Percentiles rank a stretch among this genome's conserved stretches.
phyloP scores from a whole-genome alignment of 2,113 vertebrate genomes.

The Spheniscus mendiculus region DNA sequence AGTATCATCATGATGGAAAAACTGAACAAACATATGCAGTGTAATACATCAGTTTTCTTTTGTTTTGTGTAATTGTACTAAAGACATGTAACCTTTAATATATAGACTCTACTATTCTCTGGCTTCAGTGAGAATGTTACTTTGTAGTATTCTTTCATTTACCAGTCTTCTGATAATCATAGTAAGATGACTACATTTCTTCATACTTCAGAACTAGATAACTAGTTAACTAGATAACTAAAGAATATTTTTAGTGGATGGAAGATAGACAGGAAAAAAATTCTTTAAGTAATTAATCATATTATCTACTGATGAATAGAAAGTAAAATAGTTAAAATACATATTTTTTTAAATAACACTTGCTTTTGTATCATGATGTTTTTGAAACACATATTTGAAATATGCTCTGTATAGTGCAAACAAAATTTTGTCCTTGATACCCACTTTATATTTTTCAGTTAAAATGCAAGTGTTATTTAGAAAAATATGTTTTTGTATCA shows the following conservation, averaged over 20 bases:
- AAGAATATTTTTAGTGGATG: neutral
- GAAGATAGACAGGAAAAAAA: neutral
- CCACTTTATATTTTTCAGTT: too few relatives aligned
- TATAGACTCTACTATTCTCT: neutral
- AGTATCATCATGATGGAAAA: constrained; percentile 26
- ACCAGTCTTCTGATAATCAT: neutral
- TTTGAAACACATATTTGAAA: neutral
- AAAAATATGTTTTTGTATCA: neutral
- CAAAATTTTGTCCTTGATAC: neutral
- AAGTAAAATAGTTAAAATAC: neutral
- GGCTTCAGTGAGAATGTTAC: neutral
- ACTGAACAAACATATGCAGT: constrained; percentile 17
- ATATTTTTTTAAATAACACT: neutral
- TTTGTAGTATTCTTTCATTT: neutral
- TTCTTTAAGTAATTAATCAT: neutral
- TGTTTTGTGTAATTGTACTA: neutral
- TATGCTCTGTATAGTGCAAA: neutral
- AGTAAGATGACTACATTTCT: neutral
- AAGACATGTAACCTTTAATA: neutral
- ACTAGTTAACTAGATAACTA: neutral
- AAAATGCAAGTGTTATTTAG: too few relatives aligned
- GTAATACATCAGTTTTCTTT: constrained; percentile 13
- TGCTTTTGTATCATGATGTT: neutral
- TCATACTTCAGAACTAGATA: neutral
- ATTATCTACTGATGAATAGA: neutral